Base-by-base conservation (phyloP, 2,888 invertebrate genomes). In the Drosophila dives region DNA sequence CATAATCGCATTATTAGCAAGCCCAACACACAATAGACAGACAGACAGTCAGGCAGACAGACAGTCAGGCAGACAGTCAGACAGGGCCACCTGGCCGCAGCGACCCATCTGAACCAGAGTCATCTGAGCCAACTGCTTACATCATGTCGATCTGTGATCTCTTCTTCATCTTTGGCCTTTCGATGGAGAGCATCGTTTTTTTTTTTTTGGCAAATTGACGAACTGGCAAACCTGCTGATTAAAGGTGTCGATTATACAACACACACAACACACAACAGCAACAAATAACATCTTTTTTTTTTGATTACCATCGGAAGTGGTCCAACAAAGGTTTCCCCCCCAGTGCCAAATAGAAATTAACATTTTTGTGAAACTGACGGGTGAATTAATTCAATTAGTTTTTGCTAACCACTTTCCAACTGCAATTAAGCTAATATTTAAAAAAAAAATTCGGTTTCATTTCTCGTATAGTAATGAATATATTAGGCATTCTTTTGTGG, bases 1-100 rank as follows among this genome's bases (percentile, higher is more conserved):
- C 80, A 78, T 85, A 86, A 86, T 86, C 85, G 80, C 82, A 82
- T 83, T 84, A 84, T 86, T 86, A 86, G 75, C 81, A 65, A 38
- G 58, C 33, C 66, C 62, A 55, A 10, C 17, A 64, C 64, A 70
- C 64, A 72, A 64, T 48, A 45, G 54, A 5, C 17, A 36, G 4
- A 17, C 6, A 36, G 8, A 17, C 6, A 33, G 51, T 3, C 8
- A 36, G 2, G 23, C 45, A 50, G 50, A 60, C n/a, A 45, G 55
- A 38, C n/a, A 20, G 68, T 58, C 34, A 70, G 65, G 69, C n/a
- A n/a, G n/a, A n/a, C n/a, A 55, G 38, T 6, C 49, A 50, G 68
- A 61, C 34, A 70, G 65, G 69, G 66, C 59, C 63, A 54, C 61
- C 36, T 36, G 23, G 49, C 29, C 26, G 23, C 60, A 26, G 38